These are phyloP conservation scores for Leptinotarsa rubiginosa DNA, from an alignment of 2,888 invertebrate genomes.

Conservation along the genomic window DNA sequence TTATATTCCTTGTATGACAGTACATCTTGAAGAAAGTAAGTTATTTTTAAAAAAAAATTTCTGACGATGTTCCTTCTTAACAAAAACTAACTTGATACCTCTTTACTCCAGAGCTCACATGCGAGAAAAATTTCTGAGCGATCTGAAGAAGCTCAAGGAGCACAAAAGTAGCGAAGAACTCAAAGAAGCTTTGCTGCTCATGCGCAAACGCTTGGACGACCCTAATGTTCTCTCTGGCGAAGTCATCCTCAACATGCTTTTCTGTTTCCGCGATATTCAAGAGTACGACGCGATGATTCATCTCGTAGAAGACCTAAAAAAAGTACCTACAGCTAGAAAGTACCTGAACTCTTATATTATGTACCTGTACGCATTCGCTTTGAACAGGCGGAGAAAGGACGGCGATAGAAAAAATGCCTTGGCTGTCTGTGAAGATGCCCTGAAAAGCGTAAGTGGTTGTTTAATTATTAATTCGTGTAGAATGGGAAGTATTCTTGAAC, in stretches of 20 bases:
- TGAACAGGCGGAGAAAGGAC: conserved; percentile 92
- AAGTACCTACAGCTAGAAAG: conserved; percentile 88
- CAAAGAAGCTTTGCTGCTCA: conserved; percentile 83
- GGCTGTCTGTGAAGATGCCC: conserved; percentile 88
- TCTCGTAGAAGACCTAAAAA: conserved; percentile 91
- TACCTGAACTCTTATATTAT: conserved; percentile 91
- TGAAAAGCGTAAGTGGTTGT: conserved; percentile 71
- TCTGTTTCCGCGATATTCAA: conserved; percentile 91
- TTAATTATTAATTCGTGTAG: too few species aligned
- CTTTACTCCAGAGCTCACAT: conserved; percentile 82
- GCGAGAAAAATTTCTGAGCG: conserved; percentile 96
- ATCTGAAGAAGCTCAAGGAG: conserved; percentile 92
- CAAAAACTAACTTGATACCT: too few species aligned
- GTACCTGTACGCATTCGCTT: conserved; percentile 95
- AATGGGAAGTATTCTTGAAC: too few species aligned
- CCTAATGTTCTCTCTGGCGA: conserved; percentile 96
- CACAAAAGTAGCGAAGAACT: conserved; percentile 85
- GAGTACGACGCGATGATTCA: conserved; percentile 98
- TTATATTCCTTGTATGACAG: too few species aligned
- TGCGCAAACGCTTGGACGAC: conserved; percentile 94
- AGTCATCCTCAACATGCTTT: conserved; percentile 93
- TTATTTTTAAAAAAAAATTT: too few species aligned
- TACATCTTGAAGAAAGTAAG: too few species aligned
- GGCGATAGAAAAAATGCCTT: conserved; percentile 96
- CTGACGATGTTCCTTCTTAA: too few species aligned